Conservation (phyloP, 2,797 vertebrate species). For the Hafferia zeledoni region DNA sequence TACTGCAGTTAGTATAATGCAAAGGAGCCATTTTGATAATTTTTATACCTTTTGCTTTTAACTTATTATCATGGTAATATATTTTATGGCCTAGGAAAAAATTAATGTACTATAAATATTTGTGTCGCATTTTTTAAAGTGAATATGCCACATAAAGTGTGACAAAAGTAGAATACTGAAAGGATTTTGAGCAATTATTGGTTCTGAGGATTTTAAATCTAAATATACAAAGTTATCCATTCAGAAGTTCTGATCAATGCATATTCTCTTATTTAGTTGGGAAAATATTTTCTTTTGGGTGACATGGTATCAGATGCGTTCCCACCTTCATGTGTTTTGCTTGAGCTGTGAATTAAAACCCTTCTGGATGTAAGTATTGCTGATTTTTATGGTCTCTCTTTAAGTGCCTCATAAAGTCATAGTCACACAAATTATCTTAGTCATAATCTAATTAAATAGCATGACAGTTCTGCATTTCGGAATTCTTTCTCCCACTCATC, state of each 20-base stretch:
- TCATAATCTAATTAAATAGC: constrained; percentile 38
- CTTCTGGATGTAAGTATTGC: neutral
- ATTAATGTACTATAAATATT: neutral
- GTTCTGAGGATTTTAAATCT: neutral
- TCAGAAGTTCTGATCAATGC: constrained; percentile 1
- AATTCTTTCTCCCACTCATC: constrained; percentile 16
- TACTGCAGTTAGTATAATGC: neutral
- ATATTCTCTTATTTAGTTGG: neutral
- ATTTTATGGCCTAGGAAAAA: neutral
- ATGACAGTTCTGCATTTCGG: constrained; percentile 28
- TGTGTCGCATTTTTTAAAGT: neutral
- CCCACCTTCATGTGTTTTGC: neutral
- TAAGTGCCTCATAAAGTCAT: constrained; percentile 17
- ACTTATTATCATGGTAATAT: neutral
- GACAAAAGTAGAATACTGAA: neutral
- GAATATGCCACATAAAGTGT: neutral
- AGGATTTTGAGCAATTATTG: neutral
- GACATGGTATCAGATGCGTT: neutral
- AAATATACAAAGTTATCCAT: neutral
- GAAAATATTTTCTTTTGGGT: neutral
- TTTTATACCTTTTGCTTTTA: neutral
- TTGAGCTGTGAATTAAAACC: constrained; percentile 34
- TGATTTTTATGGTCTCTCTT: constrained; percentile 13
- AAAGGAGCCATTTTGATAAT: neutral
- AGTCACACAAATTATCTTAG: constrained; percentile 40